Conservation (phyloP, 2,888 invertebrate genomes). For the Acanthosoma haemorrhoidale region DNA sequence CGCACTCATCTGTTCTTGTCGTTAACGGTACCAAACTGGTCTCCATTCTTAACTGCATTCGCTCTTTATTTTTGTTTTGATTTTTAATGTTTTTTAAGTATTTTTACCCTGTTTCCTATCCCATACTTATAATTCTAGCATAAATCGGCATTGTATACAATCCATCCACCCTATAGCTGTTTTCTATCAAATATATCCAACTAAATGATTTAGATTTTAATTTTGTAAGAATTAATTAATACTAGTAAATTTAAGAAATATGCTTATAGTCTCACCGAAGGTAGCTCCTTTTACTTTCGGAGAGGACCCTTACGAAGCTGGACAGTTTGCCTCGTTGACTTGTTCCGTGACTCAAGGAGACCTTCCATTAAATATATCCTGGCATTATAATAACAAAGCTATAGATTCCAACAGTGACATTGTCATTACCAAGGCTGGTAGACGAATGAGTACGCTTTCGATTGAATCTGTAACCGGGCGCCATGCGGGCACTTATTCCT, state of each 20-base stretch:
- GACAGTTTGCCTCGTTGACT: slow-evolving; percentile 48
- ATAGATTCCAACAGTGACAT: slow-evolving; percentile 53
- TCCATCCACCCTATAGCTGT: background rate
- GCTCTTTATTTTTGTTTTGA: background rate
- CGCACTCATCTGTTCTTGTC: slow-evolving; percentile 43
- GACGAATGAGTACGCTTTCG: slow-evolving; percentile 58
- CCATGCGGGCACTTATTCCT: slow-evolving; percentile 71
- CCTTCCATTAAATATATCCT: slow-evolving; percentile 59
- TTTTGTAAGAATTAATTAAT: background rate
- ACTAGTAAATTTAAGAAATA: background rate
- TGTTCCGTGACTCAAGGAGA: slow-evolving; percentile 55
- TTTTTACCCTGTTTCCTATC: background rate
- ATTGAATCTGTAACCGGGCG: slow-evolving; percentile 64
- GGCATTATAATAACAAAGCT: slow-evolving; percentile 55
- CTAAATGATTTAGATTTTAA: background rate
- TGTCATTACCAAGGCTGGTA: slow-evolving; percentile 54
- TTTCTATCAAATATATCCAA: background rate
- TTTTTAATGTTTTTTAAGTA: slow-evolving; percentile 31
- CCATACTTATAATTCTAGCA: background rate
- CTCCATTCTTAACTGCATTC: background rate
- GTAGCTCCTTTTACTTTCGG: slow-evolving; percentile 42
- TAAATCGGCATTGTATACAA: background rate
- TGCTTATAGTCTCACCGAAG: slow-evolving; percentile 40
- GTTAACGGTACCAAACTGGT: slow-evolving; percentile 40
- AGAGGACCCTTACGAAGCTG: slow-evolving; percentile 39